phyloP scores from a whole-genome alignment of 2,888 invertebrate species.

The Pollenia labialis region DNA sequence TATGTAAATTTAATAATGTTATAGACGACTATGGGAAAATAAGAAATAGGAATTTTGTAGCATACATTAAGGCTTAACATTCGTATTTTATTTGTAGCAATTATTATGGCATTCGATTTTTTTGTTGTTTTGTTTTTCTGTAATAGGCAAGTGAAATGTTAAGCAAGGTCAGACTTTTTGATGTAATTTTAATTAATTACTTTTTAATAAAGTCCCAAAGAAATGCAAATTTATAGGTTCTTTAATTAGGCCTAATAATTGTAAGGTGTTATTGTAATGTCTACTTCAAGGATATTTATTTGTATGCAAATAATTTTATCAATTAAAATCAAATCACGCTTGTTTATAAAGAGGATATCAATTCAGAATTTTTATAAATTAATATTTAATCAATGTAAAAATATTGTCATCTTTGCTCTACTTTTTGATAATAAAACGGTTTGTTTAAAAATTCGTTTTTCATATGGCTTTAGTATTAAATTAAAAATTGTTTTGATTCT shows the following conservation, averaged over 20 bases:
- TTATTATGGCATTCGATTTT: background rate
- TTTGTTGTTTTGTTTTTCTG: background rate
- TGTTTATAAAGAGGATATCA: too few relatives aligned
- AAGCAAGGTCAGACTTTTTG: background rate
- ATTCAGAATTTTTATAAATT: too few relatives aligned
- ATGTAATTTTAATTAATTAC: conserved; percentile 15
- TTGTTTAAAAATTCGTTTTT: too few relatives aligned
- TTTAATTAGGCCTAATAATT: conserved; percentile 1
- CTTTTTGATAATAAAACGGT: too few relatives aligned
- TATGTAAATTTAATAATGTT: conserved; percentile 49
- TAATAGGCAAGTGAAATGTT: background rate
- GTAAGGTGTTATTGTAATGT: background rate
- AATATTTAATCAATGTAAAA: too few relatives aligned
- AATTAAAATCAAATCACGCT: too few relatives aligned
- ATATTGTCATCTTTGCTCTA: too few relatives aligned
- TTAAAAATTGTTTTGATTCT: too few relatives aligned
- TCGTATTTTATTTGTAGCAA: conserved; percentile 3
- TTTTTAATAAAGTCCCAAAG: background rate
- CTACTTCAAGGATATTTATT: background rate
- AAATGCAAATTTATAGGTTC: background rate
- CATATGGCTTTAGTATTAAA: too few relatives aligned
- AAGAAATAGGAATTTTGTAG: background rate
- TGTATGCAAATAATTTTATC: background rate
- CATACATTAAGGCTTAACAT: background rate
- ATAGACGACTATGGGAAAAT: background rate